These are phyloP conservation scores for Poeciliopsis turneri DNA, from an alignment of 2,797 vertebrate species.

Conservation along the genomic window DNA sequence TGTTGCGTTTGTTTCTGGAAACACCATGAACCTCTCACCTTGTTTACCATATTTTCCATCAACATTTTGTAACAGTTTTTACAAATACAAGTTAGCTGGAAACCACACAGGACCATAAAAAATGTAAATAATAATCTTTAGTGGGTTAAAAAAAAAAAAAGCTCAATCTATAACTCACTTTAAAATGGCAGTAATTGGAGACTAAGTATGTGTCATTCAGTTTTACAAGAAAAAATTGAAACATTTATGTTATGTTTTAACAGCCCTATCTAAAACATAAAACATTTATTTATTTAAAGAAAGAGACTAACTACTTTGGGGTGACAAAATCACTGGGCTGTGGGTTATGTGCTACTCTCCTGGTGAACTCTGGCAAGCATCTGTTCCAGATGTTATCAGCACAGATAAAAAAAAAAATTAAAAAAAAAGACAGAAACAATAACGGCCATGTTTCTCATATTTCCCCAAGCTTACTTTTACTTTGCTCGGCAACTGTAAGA, in stretches of 20 bases:
- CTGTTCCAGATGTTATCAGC: not conserved
- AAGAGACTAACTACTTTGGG: not conserved
- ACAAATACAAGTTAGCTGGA: not conserved
- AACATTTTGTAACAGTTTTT: not conserved
- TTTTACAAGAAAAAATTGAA: not conserved
- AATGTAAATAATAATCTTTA: not conserved
- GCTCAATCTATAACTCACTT: not conserved
- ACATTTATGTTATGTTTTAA: not conserved
- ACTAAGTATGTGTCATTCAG: not conserved
- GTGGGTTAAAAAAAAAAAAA: not conserved
- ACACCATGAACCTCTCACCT: slow-evolving; percentile 5
- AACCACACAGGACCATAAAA: not conserved
- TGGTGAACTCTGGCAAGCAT: not conserved
- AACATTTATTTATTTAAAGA: not conserved
- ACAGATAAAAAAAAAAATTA: not conserved
- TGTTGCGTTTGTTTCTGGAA: not conserved
- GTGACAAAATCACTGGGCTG: not conserved
- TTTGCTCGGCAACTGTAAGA: not conserved
- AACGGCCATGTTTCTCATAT: not conserved
- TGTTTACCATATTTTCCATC: not conserved
- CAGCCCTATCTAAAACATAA: too few species aligned
- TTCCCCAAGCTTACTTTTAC: not conserved
- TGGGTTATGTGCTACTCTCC: not conserved
- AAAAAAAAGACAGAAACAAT: not conserved
- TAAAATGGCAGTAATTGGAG: not conserved